Evolutionary conservation across 2,888 invertebrate genomes (phyloP).

Genomic region (Itoplectis maculator): DNA sequence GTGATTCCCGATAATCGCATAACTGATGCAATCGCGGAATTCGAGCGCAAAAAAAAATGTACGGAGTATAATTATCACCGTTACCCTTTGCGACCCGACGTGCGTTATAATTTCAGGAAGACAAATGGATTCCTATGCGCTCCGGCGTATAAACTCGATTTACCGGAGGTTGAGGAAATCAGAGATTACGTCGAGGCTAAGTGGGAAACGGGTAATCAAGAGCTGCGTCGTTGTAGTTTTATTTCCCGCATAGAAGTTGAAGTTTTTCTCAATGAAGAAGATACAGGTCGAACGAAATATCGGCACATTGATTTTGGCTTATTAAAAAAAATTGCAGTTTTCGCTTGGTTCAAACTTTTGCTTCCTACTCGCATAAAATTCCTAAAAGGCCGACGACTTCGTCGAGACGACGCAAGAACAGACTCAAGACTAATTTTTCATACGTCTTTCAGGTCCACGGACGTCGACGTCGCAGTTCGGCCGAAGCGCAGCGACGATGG

Average conservation of each 20-base stretch:
- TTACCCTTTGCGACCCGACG: conserved; percentile 60
- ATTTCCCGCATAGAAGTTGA: not conserved
- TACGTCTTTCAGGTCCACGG: conserved; percentile 69
- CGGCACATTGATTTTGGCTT: too few relatives aligned
- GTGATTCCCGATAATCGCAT: conserved; percentile 60
- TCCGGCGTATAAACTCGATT: conserved; percentile 31
- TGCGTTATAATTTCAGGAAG: conserved; percentile 56
- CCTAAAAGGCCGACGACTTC: conserved; percentile 60
- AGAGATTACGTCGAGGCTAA: conserved; percentile 51
- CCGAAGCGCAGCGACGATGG: conserved; percentile 33
- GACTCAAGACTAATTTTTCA: conserved; percentile 78
- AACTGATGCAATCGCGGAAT: conserved; percentile 62
- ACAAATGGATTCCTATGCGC: conserved; percentile 60
- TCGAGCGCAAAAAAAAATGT: conserved; percentile 21
- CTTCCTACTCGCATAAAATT: conserved; percentile 59
- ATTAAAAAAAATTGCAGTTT: too few relatives aligned
- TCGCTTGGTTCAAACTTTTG: conserved; percentile 15
- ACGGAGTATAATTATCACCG: conserved; percentile 56
- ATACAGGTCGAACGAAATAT: too few relatives aligned
- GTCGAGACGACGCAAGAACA: conserved; percentile 40
- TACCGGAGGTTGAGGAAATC: conserved; percentile 51
- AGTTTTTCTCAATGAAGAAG: not conserved
- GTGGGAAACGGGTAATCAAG: conserved; percentile 61
- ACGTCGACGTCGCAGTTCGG: conserved; percentile 34
- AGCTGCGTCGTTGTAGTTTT: not conserved